phyloP scores from a whole-genome alignment of 1,140 invertebrate genomes.

The Leptopilina clavipes region DNA sequence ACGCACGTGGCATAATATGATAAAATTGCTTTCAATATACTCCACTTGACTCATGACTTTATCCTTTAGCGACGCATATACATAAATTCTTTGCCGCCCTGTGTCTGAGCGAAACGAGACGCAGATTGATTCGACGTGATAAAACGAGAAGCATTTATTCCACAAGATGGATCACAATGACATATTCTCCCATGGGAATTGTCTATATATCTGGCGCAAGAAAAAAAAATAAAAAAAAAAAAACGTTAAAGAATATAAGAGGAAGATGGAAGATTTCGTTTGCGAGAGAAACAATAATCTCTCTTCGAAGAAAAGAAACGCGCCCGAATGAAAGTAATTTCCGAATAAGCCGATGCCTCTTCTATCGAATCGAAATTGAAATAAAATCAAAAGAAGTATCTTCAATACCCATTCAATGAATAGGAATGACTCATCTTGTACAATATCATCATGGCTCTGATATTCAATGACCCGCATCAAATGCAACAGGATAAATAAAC shows the following conservation, averaged over 20 bases:
- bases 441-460: background rate
- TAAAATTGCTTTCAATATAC: slow-evolving; percentile 24
- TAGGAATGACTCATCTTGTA: slow-evolving; percentile 45
- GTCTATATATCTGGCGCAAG: background rate
- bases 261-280: background rate
- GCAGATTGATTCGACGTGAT: slow-evolving; percentile 26
- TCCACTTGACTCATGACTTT: slow-evolving; percentile 22
- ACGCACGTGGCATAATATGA: slow-evolving; percentile 4
- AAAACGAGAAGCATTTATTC: slow-evolving; percentile 28
- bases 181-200: background rate
- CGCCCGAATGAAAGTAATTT: slow-evolving; percentile 41
- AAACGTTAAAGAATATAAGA: background rate
- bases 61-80: background rate
- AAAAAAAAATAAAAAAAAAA: too few species aligned
- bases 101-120: background rate
- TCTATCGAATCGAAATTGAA: slow-evolving; percentile 33
- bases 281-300: slow-evolving; percentile 37
- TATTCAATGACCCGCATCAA: slow-evolving; percentile 34
- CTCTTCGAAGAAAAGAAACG: background rate
- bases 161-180: slow-evolving; percentile 34
- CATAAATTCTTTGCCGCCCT: background rate
- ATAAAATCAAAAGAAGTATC: slow-evolving; percentile 50
- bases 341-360: slow-evolving; percentile 38
- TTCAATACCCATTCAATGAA: slow-evolving; percentile 49
- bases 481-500: slow-evolving; percentile 29